A percentile compares a stretch with the other conserved stretches of the same genome.
Conservation (phyloP, 2,888 invertebrate species). For the Epinotia ramella region DNA sequence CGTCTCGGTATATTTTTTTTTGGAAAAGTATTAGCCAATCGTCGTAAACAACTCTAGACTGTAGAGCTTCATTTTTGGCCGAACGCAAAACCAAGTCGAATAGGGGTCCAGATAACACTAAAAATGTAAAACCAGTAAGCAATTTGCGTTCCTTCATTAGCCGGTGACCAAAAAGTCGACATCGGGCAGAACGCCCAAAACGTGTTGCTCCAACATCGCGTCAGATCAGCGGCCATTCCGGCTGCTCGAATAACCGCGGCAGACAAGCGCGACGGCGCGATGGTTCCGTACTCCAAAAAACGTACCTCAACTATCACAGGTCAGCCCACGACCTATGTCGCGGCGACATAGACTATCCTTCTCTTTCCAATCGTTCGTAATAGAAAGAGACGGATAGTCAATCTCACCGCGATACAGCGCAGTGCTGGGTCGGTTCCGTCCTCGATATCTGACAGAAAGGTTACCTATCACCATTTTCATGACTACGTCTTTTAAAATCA, state of each 20-base stretch:
- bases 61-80: neutral
- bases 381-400: too few species aligned
- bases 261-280: neutral
- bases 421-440: neutral
- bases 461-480: neutral
- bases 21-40: neutral
- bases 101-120: constrained; percentile 13
- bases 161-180: constrained; percentile 39
- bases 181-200: constrained; percentile 63
- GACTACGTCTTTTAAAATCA: neutral
- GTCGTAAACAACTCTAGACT: neutral
- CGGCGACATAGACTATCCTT: too few species aligned
- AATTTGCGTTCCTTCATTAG: constrained; percentile 37
- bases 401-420: too few species aligned
- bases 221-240: constrained; percentile 62
- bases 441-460: neutral
- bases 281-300: constrained; percentile 59
- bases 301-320: too few species aligned
- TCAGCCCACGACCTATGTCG: too few species aligned
- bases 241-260: constrained; percentile 47
- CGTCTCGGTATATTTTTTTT: neutral
- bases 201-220: constrained; percentile 71
- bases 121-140: constrained; percentile 33
- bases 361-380: too few species aligned
- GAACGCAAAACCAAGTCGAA: constrained; percentile 1